phyloP scores from a whole-genome alignment of 2,797 vertebrate genomes.

The Bufotes viridis region DNA sequence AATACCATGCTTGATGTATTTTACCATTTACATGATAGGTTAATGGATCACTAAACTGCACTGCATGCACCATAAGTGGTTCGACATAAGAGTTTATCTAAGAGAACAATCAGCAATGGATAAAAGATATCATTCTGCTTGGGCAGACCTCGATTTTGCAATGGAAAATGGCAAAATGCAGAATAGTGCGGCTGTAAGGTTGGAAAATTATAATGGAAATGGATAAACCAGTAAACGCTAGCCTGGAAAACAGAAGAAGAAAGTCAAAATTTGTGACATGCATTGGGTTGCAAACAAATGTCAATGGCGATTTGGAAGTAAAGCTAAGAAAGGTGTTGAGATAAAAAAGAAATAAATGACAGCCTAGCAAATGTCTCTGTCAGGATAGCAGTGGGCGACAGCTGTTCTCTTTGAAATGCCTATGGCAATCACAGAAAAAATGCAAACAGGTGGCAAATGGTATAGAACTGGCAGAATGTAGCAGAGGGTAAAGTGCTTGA shows the following conservation, averaged over 20 bases:
- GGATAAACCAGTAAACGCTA: neutral
- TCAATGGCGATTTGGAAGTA: slow-evolving; percentile 22
- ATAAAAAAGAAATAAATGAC: slow-evolving; percentile 39
- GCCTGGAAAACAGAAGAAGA: neutral
- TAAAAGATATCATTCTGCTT: slow-evolving; percentile 19
- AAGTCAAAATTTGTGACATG: neutral
- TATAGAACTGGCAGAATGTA: slow-evolving; percentile 24
- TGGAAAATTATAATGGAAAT: slow-evolving; percentile 3
- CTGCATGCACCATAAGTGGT: neutral
- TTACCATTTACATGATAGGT: slow-evolving; percentile 29
- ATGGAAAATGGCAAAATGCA: neutral
- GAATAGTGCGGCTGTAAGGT: slow-evolving; percentile 2
- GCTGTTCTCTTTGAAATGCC: slow-evolving; percentile 45
- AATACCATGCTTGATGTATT: slow-evolving; percentile 1
- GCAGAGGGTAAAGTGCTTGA: slow-evolving; percentile 22
- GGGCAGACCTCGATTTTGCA: slow-evolving; percentile 3
- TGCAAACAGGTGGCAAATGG: slow-evolving; percentile 51
- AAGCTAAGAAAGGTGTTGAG: slow-evolving; percentile 15
- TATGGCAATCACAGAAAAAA: slow-evolving; percentile 30
- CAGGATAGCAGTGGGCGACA: slow-evolving; percentile 30
- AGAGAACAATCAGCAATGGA: neutral
- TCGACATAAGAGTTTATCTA: slow-evolving; percentile 7
- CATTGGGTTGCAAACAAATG: neutral
- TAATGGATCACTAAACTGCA: slow-evolving; percentile 18
- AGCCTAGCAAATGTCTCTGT: neutral